Percentiles rank a stretch among this genome's conserved stretches.
phyloP scores from a whole-genome alignment of 2,113 vertebrate genomes.

The Sorex fumeus region DNA sequence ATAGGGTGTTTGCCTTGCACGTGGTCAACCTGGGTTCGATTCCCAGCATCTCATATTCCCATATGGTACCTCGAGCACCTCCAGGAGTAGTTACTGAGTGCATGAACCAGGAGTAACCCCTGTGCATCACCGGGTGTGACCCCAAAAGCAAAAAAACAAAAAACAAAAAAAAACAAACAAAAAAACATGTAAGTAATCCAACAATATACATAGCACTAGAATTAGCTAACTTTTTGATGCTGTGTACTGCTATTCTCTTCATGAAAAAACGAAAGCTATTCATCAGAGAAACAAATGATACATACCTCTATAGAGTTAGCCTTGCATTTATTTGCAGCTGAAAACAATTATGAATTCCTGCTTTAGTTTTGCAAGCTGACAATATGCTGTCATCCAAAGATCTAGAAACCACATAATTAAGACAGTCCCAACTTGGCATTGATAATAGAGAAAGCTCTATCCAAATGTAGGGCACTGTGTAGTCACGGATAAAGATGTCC shows the following conservation, averaged over 20 bases:
- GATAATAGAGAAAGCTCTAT: constrained; percentile 25
- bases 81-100: no score
- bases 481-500: constrained; percentile 5
- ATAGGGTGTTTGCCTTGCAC: no score
- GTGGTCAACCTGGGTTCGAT: no score
- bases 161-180: no score
- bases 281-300: constrained; percentile 56
- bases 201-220: background rate
- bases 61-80: no score
- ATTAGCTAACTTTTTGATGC: background rate
- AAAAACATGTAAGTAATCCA: constrained; percentile 19
- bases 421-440: constrained; percentile 51
- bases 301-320: background rate
- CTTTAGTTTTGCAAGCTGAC: constrained; percentile 23
- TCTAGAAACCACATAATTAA: constrained; percentile 65
- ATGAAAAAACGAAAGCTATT: background rate
- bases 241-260: background rate
- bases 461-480: constrained; percentile 18
- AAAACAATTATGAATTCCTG: constrained; percentile 60
- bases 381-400: constrained; percentile 54
- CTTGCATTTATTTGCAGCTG: constrained; percentile 74
- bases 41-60: no score
- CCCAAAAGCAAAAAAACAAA: no score
- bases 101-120: no score
- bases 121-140: no score